A percentile compares a stretch with the other conserved stretches of the same genome.
These are phyloP conservation scores for Erynnis tages DNA, from an alignment of 2,888 invertebrate genomes.

Conservation along the genomic window DNA sequence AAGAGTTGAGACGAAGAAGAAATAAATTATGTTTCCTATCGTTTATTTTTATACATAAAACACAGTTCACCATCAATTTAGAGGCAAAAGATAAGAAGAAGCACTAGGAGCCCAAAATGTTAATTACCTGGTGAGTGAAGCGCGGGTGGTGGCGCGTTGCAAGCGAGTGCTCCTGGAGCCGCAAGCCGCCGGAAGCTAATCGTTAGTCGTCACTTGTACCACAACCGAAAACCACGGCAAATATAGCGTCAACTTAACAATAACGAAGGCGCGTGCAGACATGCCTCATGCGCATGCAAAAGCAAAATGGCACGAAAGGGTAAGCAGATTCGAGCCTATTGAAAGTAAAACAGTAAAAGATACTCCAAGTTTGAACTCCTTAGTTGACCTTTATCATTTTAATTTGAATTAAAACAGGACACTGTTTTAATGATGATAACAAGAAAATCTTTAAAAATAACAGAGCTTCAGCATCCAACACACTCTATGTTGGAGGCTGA, in stretches of 20 bases:
- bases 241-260: slow-evolving; percentile 38
- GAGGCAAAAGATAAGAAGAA: not conserved
- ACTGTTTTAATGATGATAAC: too few species aligned
- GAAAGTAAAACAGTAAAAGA: too few species aligned
- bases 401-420: too few species aligned
- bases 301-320: not conserved
- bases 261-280: slow-evolving; percentile 23
- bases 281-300: slow-evolving; percentile 26
- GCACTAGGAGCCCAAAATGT: not conserved
- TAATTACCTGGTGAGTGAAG: slow-evolving; percentile 17
- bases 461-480: too few species aligned
- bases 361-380: too few species aligned
- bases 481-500: too few species aligned
- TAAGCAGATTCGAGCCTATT: not conserved
- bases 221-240: slow-evolving; percentile 38
- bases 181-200: slow-evolving; percentile 25
- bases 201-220: slow-evolving; percentile 62
- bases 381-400: too few species aligned
- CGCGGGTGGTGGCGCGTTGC: slow-evolving; percentile 8
- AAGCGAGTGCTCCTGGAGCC: not conserved
- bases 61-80: too few species aligned
- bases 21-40: too few species aligned
- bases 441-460: too few species aligned
- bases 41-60: too few species aligned
- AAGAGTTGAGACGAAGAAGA: too few species aligned